phyloP scores from a whole-genome alignment of 2,888 invertebrate species.

The Mesochorus sp. region DNA sequence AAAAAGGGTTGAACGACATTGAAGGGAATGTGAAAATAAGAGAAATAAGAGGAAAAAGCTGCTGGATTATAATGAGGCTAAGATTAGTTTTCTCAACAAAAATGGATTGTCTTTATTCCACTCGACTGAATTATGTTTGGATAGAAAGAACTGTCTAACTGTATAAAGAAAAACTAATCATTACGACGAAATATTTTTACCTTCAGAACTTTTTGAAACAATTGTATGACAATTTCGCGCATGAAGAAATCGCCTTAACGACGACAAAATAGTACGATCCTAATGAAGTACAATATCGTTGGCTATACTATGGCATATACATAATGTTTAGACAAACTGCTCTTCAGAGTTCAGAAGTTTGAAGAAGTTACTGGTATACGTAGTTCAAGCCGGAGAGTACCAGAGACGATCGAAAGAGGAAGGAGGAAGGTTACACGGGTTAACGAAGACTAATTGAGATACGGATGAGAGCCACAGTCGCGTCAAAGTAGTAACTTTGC shows the following conservation, averaged over 20 bases:
- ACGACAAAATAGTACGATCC: neutral
- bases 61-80: neutral
- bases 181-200: no score
- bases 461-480: slow-evolving; percentile 34
- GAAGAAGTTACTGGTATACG: slow-evolving; percentile 20
- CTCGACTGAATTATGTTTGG: no score
- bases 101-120: no score
- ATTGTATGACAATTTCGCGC: neutral
- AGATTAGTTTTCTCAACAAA: slow-evolving; percentile 7
- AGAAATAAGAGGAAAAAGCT: neutral
- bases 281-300: slow-evolving; percentile 23
- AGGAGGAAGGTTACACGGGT: slow-evolving; percentile 24
- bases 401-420: neutral
- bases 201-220: neutral
- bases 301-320: neutral
- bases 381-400: slow-evolving; percentile 14
- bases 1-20: neutral
- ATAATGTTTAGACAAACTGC: slow-evolving; percentile 17
- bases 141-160: no score
- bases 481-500: slow-evolving; percentile 18
- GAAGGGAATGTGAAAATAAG: slow-evolving; percentile 1
- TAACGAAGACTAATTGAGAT: slow-evolving; percentile 57
- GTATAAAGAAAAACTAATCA: no score
- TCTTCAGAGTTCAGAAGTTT: slow-evolving; percentile 18
- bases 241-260: neutral